Percentiles rank a stretch among this genome's conserved stretches.
Evolutionary conservation across 2,113 vertebrate species (phyloP).

Genomic region (Melanocharis versteri): DNA sequence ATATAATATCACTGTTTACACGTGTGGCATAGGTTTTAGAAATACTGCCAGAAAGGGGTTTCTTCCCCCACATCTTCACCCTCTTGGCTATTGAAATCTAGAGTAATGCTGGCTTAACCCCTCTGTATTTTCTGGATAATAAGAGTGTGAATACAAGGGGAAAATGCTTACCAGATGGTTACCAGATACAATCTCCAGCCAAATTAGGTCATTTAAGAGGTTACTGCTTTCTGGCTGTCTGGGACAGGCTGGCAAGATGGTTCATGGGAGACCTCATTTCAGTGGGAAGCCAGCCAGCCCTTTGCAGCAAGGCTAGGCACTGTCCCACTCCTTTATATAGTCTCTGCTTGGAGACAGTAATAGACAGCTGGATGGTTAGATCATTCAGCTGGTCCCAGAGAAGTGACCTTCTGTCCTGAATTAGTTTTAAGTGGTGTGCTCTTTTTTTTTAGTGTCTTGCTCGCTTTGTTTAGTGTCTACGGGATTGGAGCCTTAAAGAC

Average conservation of each 20-base stretch:
- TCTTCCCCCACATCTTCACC: neutral
- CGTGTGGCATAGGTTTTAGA: neutral
- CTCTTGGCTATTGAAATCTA: neutral
- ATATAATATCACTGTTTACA: neutral
- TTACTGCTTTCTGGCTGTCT: neutral
- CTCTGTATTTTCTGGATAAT: neutral
- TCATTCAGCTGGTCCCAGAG: neutral
- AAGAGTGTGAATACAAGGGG: neutral
- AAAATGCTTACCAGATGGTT: neutral
- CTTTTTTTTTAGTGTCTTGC: neutral
- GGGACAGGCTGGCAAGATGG: neutral
- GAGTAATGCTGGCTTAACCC: neutral
- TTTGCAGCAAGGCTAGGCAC: neutral
- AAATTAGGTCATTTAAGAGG: neutral
- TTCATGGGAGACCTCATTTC: neutral
- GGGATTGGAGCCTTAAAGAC: neutral
- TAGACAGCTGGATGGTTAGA: neutral
- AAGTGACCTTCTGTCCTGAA: neutral
- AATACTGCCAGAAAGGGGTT: neutral
- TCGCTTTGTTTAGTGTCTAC: neutral
- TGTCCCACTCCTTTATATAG: slow-evolving; percentile 2
- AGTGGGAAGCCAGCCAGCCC: neutral
- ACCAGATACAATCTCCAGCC: neutral
- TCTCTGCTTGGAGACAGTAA: neutral
- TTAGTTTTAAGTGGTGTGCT: neutral